Base-by-base conservation (phyloP, 2,113 vertebrate species). In the Alligator sinensis region DNA sequence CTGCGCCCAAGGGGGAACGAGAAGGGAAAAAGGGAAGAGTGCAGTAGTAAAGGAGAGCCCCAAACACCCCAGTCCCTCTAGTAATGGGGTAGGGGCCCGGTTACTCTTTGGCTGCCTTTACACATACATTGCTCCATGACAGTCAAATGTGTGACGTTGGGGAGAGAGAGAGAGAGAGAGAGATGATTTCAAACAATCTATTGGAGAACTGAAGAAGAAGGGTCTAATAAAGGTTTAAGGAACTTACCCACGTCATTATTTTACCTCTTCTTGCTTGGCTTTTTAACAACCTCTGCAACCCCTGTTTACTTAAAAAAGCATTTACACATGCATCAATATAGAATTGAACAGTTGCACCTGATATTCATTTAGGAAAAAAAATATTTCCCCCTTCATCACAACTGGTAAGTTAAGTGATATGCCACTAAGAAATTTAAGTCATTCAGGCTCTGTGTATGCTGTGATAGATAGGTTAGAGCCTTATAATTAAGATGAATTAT, bases 371-470 rank as follows among this genome's bases (percentile, higher is more conserved):
- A 47, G 47, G 47, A 9, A 47, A 47, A 47, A 47, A 47, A 47
- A 47, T 47, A 47, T 47, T 47, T 47, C 47, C 47, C 47, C 47
- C 47, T 47, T 47, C 47, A 47, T 47, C 47, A 47, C 19, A 72
- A 47, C 34, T 74, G 70, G 70, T 25, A 74, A 38, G 12, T 74
- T 74, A 47, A 74, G 47, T 74, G 74, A 92, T 91, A 79, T 79
- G 11, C 9, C 16, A 68, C 25, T 75, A 78, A 24, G 0, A 0
- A 57, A 10, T 12, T 38, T 79, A 11, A 76, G 18, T 79, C 4
- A 57, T 86, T 54, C 22, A 83, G 54, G 5, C 81, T 79, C 61
- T 75, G 3, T 70, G 55, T 17, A 34, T 82, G 4, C 25, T 77
- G 54, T 78, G 91, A 4, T 14, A 85, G 5, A 15, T 59, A 22